Conservation (phyloP, 2,797 vertebrate genomes). For the Tokudaia tokunoshimensis region DNA sequence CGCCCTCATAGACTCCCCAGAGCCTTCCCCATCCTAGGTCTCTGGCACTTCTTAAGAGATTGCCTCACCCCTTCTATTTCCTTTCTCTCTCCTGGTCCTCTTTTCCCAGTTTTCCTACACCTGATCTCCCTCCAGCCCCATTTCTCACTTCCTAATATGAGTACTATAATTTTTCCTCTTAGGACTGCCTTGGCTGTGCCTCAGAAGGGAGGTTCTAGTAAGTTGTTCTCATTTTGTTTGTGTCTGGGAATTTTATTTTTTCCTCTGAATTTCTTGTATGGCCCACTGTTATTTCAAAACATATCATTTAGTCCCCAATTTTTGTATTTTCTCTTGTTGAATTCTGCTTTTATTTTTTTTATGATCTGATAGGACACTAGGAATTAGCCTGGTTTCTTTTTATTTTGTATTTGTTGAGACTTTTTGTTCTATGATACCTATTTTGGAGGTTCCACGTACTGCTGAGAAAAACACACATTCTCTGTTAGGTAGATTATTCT, state of each 20-base stretch:
- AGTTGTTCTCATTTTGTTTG: background rate
- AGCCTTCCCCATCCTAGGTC: too few species aligned
- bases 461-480: background rate
- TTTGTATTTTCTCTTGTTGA: background rate
- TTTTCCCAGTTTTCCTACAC: too few species aligned
- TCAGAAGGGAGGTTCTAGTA: background rate
- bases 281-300: background rate
- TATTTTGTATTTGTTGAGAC: background rate
- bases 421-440: background rate
- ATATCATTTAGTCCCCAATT: background rate
- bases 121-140: too few species aligned
- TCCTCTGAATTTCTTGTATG: background rate
- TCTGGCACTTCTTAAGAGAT: too few species aligned
- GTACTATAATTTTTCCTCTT: background rate
- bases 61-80: too few species aligned
- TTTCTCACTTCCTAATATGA: background rate
- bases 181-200: background rate
- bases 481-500: background rate
- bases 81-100: too few species aligned
- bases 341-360: too few species aligned
- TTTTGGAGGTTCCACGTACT: background rate
- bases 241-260: background rate
- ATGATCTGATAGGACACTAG: background rate
- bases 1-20: too few species aligned
- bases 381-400: background rate